Evolutionary conservation across 1,140 invertebrate species (phyloP), one percentile per base, ranked within the genome.

Genomic region (Oncopodura yosiiana): DNA sequence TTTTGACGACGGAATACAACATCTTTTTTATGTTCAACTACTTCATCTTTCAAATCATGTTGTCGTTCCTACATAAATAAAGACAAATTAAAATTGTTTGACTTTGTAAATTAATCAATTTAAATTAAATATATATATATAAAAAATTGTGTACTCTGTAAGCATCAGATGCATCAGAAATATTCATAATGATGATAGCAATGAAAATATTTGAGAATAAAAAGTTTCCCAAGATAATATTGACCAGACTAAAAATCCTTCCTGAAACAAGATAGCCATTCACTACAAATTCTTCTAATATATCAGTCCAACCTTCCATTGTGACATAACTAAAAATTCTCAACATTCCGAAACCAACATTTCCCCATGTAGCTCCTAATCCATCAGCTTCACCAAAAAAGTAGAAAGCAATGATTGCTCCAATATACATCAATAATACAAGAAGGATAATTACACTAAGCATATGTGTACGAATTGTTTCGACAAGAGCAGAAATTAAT

Each of bases 101-200:
- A 36, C 19, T 21, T 16, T 18, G n/a, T 24, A 24, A 39, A 19
- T 23, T 1, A 21, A 14, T n/a, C 38, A n/a, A n/a, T 21, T 44
- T 11, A 8, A 6, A 11, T 6, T 9, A 21, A 23, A 24, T 23
- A 5, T 9, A 24, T 16, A 9, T 32, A n/a, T 8, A 19, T 9
- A 16, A 14, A 18, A 27, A 21, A 54, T 19, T 48, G 8, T 6
- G n/a, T 62, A 62, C 60, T 12, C 62, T 14, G 21, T 55, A 66
- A 1, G 49, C 36, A 12, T 67, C 66, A 3, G 66, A 66, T 24
- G 67, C 66, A 30, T 68, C 67, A 18, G 61, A 65, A 36, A 68
- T 68, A 29, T 68, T 66, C 63, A 68, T 65, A 32, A 68, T 68
- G 45, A 68, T 66, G 41, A 68, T 58, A 26, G 65, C 67, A 54